phyloP scores from a whole-genome alignment of 2,797 vertebrate species.

The Neomorphus geoffroyi region DNA sequence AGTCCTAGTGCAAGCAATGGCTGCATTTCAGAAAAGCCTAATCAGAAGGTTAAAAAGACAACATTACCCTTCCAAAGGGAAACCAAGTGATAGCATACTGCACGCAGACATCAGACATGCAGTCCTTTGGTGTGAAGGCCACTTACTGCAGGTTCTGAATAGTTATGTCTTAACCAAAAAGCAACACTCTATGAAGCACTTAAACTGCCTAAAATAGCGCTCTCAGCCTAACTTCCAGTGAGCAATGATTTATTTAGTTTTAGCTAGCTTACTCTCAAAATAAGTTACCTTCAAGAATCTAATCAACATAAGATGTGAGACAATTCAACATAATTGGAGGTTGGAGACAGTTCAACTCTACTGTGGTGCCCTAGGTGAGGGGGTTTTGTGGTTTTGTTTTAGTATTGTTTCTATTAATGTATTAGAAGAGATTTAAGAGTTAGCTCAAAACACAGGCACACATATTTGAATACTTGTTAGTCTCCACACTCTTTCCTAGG shows the following conservation, averaged over 20 bases:
- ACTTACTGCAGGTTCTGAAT: constrained; percentile 22
- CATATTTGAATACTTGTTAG: constrained; percentile 16
- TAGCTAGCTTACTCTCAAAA: constrained; percentile 1
- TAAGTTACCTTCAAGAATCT: constrained; percentile 13
- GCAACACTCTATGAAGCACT: background rate
- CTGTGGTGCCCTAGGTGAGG: background rate
- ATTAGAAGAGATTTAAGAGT: background rate
- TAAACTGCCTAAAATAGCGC: constrained; percentile 27
- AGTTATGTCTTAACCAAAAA: background rate
- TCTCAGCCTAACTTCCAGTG: background rate
- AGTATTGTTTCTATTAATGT: background rate
- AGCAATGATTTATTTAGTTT: background rate
- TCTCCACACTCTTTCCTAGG: background rate
- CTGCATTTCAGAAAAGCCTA: background rate
- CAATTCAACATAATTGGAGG: background rate
- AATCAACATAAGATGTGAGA: background rate
- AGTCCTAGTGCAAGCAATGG: background rate
- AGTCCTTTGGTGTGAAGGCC: constrained; percentile 39
- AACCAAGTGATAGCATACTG: background rate
- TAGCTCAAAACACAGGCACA: constrained; percentile 26
- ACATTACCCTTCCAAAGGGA: background rate
- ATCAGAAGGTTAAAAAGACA: background rate
- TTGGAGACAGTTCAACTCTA: constrained; percentile 10
- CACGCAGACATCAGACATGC: background rate
- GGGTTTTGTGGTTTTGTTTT: background rate